These are phyloP conservation scores for Prionace glauca DNA, from an alignment of 2,797 vertebrate species.

Conservation along the genomic window DNA sequence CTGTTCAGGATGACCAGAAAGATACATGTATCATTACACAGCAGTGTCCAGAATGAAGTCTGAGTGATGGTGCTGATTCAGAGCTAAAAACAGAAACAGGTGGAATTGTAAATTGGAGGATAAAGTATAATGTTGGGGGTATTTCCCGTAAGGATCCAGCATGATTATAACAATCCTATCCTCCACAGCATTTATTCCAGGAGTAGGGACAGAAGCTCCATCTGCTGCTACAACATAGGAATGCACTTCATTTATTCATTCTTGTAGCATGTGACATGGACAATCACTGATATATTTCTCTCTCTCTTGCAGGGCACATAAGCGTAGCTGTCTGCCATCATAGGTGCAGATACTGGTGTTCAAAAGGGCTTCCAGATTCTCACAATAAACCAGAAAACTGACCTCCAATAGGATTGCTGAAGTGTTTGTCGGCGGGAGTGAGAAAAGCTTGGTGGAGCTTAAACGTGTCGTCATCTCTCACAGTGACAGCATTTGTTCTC, in stretches of 20 bases:
- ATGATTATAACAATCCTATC: not conserved
- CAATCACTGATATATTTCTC: not conserved
- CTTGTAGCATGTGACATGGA: not conserved
- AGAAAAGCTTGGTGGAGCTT: too few relatives aligned
- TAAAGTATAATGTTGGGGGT: not conserved
- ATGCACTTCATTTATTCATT: constrained; percentile 14
- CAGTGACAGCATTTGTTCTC: not conserved
- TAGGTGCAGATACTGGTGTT: not conserved
- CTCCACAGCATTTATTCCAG: not conserved
- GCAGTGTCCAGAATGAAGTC: not conserved
- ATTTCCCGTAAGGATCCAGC: not conserved
- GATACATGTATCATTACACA: not conserved
- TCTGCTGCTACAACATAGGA: constrained; percentile 21
- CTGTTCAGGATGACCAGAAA: not conserved
- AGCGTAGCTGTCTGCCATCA: not conserved
- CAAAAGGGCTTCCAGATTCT: not conserved
- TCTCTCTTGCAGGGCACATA: not conserved
- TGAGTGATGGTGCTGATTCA: not conserved
- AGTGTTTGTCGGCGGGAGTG: not conserved
- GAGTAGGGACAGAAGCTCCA: constrained; percentile 4
- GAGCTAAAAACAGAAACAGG: not conserved
- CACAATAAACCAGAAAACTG: not conserved
- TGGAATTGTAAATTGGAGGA: not conserved
- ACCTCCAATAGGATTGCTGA: not conserved
- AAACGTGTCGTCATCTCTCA: not conserved